Evolutionary conservation across 2,797 vertebrate species (phyloP).

Genomic region (Zenarchopterus dispar): DNA sequence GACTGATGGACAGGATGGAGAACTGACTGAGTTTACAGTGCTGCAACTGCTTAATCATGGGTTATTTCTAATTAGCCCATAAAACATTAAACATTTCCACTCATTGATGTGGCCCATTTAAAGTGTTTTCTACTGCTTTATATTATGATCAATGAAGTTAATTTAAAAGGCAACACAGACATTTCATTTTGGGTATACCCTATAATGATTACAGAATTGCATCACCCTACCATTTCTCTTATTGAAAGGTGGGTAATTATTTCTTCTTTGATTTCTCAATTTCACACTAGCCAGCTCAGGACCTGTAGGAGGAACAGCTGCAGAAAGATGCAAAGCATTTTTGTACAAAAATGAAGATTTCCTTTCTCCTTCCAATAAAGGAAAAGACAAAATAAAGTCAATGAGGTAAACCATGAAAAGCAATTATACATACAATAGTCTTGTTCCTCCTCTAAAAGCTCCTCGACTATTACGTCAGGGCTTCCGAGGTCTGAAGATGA

Average conservation of each 20-base stretch:
- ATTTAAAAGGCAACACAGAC: neutral
- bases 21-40: too few relatives aligned
- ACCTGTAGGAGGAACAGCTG: conserved; percentile 48
- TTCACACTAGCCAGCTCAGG: conserved; percentile 49
- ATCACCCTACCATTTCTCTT: conserved; percentile 46
- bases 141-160: too few relatives aligned
- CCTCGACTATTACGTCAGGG: conserved; percentile 61
- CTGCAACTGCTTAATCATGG: too few relatives aligned
- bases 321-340: neutral
- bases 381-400: neutral
- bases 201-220: neutral
- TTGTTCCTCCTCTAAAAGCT: conserved; percentile 23
- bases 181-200: neutral
- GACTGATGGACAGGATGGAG: neutral
- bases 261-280: conserved; percentile 23
- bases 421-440: conserved; percentile 38
- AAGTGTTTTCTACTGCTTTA: too few relatives aligned
- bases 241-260: neutral
- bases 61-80: too few relatives aligned
- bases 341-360: neutral
- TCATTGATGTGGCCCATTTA: too few relatives aligned
- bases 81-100: too few relatives aligned
- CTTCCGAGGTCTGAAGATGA: neutral
- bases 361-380: neutral
- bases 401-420: neutral